These are phyloP conservation scores for Eretmochelys imbricata DNA, from an alignment of 2,113 vertebrate species.

Conservation along the genomic window DNA sequence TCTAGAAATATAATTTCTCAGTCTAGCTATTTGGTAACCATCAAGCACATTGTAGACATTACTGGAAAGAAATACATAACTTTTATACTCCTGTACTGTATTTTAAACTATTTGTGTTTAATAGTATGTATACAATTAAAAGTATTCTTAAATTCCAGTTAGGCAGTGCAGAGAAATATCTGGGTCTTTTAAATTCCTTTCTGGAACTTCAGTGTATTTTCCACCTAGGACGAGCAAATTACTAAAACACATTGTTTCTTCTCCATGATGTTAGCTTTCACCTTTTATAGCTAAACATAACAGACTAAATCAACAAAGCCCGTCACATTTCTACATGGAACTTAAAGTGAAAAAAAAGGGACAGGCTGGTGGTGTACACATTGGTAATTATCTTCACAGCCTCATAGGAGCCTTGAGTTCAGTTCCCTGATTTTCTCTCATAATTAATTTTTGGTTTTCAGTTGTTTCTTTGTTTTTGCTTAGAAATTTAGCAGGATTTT, in stretches of 20 bases:
- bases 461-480: not conserved
- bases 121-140: not conserved
- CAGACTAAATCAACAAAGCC: not conserved
- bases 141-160: not conserved
- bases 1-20: not conserved
- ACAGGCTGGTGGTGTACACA: not conserved
- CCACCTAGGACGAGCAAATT: not conserved
- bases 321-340: not conserved
- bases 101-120: not conserved
- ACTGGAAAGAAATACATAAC: not conserved
- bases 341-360: not conserved
- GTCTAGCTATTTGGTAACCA: not conserved
- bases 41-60: not conserved
- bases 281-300: not conserved
- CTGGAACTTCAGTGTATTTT: not conserved
- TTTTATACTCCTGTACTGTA: not conserved
- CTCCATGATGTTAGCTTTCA: not conserved
- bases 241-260: not conserved
- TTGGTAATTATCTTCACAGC: not conserved
- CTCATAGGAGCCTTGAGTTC: not conserved
- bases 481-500: slow-evolving; percentile 1
- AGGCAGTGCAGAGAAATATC: not conserved
- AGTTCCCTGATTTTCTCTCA: slow-evolving; percentile 13
- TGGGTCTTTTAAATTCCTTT: not conserved
- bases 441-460: slow-evolving; percentile 1